Evolutionary conservation across 2,797 vertebrate species (phyloP), one percentile per base, ranked within the genome.

Genomic region (Gallinago solitaria): DNA sequence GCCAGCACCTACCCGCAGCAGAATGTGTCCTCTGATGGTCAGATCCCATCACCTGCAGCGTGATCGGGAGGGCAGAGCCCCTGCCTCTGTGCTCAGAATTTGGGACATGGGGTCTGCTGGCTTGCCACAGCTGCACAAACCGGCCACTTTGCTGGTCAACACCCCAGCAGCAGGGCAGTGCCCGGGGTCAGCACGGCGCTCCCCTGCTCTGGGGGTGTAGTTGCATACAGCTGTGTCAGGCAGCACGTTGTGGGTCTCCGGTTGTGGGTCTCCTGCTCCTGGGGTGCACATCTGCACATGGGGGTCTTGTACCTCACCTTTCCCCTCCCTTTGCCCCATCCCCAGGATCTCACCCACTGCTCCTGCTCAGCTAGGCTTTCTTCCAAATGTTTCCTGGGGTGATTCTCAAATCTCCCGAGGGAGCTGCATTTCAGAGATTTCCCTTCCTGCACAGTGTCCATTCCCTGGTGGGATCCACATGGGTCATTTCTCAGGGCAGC

Each of bases 41-140:
- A 1, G 56, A 35, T 64, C 24, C 9, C 8, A 1, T 12, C 32
- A 5, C 0, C 0, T 45, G 28, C 43, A 41, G 18, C 0, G 0
- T 24, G 18, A 30, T 71, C 0, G 0, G 63, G 48, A 60, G 51
- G 30, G 51, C 63, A 73, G 27, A 43, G 50, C 47, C 77, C 12
- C 39, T 70, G 60, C 14, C 53, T 85, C 35, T 0, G 0, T 1
- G 4, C 41, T 86, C 0, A 0, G 54, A 60, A 41, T 18, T 63
- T 2, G 4, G 77, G 45, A 30, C 6, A 2, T 0, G 1, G 68
- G n/a, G 27, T 50, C 81, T 88, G 51, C 73, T 93, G 65, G 25
- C 32, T 80, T 78, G 16, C 39, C 77, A 76, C 54, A 69, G n/a
- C 47, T 81, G 45, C 13, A 24, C 59, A 57, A 17, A 35, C 27